Percentiles rank a stretch among this genome's conserved stretches.
These are phyloP conservation scores for Habropoda laboriosa DNA, from an alignment of 1,140 invertebrate genomes.

Conservation along the genomic window DNA sequence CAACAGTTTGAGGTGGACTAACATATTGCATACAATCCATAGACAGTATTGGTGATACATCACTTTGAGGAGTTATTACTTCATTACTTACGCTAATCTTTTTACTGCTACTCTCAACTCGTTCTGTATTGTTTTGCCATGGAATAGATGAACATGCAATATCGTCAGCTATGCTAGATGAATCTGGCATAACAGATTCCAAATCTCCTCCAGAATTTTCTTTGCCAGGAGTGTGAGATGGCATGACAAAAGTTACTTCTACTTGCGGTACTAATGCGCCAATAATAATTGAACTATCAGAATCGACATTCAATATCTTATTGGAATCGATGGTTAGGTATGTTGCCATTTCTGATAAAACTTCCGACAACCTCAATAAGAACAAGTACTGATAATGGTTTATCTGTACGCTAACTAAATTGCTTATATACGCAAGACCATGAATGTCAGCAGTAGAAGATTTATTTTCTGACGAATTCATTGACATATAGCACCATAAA, in stretches of 20 bases:
- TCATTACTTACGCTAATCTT: constrained; percentile 78
- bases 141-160: constrained; percentile 72
- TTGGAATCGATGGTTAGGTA: constrained; percentile 91
- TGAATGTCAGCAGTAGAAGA: constrained; percentile 83
- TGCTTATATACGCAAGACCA: constrained; percentile 88
- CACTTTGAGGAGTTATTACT: constrained; percentile 76
- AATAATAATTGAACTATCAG: constrained; percentile 85
- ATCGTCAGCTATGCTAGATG: constrained; percentile 90
- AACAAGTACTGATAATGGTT: constrained; percentile 97
- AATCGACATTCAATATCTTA: constrained; percentile 84
- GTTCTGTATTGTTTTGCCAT: constrained; percentile 66
- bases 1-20: constrained; percentile 63
- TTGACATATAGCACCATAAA: constrained; percentile 86
- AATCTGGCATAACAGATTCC: constrained; percentile 91
- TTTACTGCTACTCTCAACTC: constrained; percentile 72
- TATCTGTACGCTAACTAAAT: constrained; percentile 91
- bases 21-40: constrained; percentile 70
- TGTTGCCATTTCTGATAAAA: constrained; percentile 89
- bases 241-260: constrained; percentile 93
- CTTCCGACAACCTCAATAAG: constrained; percentile 91
- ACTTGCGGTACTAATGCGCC: constrained; percentile 91
- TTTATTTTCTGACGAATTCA: constrained; percentile 61
- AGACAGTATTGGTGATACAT: constrained; percentile 75
- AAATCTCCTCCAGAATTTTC: constrained; percentile 90
- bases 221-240: constrained; percentile 89